phyloP scores from a whole-genome alignment of 1,140 invertebrate genomes.

The Brachionus sp. region DNA sequence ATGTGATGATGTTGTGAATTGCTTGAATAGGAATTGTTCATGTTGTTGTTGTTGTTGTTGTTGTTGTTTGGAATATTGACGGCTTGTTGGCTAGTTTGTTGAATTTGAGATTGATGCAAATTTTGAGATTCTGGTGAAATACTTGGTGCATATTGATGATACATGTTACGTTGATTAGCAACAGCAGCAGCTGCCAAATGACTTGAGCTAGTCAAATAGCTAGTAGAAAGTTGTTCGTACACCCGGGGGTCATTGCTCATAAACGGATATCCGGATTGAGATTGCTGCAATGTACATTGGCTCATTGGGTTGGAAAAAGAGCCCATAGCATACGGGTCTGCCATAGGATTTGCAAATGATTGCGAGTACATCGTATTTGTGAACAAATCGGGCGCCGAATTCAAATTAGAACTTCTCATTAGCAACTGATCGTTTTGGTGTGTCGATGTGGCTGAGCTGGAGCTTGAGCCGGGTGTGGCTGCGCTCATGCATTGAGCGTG shows the following conservation, averaged over 20 bases:
- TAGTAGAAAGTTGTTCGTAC: slow-evolving; percentile 31
- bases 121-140: slow-evolving; percentile 10
- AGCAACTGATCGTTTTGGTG: slow-evolving; percentile 27
- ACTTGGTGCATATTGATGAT: slow-evolving; percentile 6
- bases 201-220: slow-evolving; percentile 3
- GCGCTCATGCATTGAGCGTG: slow-evolving; percentile 6
- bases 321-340: background rate
- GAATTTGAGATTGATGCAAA: slow-evolving; percentile 19
- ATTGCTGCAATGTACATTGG: background rate
- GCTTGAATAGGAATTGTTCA: background rate
- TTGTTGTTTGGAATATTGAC: background rate
- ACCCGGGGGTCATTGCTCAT: slow-evolving; percentile 41
- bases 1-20: slow-evolving; percentile 31
- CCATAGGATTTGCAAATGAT: background rate
- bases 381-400: background rate
- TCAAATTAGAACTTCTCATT: slow-evolving; percentile 10
- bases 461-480: background rate
- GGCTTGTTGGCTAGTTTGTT: background rate
- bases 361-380: slow-evolving; percentile 20
- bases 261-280: background rate
- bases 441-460: background rate
- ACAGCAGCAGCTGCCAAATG: slow-evolving; percentile 37
- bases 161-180: slow-evolving; percentile 33
- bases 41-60: no score
- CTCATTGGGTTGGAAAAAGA: background rate